Evolutionary conservation across 2,797 vertebrate species (phyloP), one percentile per base, ranked within the genome.

Genomic region (Bradypodion ventrale): DNA sequence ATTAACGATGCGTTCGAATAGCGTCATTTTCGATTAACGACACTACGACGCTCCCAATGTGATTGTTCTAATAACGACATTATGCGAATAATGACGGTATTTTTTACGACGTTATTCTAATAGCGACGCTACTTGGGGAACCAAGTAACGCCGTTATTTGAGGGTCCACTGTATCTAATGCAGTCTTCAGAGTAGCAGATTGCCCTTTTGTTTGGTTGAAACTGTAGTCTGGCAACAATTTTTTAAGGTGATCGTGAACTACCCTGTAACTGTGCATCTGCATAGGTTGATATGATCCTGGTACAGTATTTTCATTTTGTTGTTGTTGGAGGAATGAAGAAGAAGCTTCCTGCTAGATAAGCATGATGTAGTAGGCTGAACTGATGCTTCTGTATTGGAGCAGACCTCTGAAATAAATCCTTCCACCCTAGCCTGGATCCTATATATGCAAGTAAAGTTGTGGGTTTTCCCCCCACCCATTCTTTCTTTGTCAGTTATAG

Each of bases 241-340:
- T 75, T 40, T 60, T 70, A 52, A 78, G 63, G 46, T 56, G 83
- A 66, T 75, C 70, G 75, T 72, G 75, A 85, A 40, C n/a, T 68
- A 29, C 19, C 23, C 15, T 65, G 63, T 44, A 68, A 63, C 5
- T 83, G n/a, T n/a, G 25, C 35, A n/a, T 5, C 44, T 85, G 63
- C 62, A 25, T 76, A 65, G 32, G 37, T 75, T 35, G 62, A 56
- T 80, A 59, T 19, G 16, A 4, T 44, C n/a, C 42, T 79, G 27
- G 40, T 40, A 56, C n/a, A n/a, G n/a, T 56, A 79, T 85, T 29
- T 74, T n/a, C 44, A 49, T 56, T 21, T 44, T n/a, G n/a, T 19
- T 66, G 29, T 27, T 35, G 35, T 16, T 2, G 7, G 1, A 35
- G 35, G n/a, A n/a, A n/a, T n/a, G n/a, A n/a, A n/a, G 62, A 32